Percentiles rank a stretch among this genome's conserved stretches.
phyloP scores from a whole-genome alignment of 2,113 vertebrate species.

The Actenoides hombroni region DNA sequence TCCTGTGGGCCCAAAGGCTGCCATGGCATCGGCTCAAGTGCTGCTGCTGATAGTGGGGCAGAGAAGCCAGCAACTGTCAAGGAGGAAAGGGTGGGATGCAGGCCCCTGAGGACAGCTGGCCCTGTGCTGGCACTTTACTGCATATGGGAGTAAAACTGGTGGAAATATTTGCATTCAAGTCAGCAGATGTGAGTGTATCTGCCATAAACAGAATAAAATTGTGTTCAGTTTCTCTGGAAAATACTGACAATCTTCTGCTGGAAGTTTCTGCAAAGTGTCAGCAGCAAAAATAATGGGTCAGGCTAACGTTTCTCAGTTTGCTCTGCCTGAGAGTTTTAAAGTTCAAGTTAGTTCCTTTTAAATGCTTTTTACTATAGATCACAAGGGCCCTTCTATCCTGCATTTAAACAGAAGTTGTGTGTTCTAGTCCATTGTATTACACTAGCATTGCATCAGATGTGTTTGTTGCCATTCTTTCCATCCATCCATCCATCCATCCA shows the following conservation, averaged over 20 bases:
- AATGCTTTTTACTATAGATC: not conserved
- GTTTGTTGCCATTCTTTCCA: not conserved
- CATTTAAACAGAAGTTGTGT: not conserved
- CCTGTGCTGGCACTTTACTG: not conserved
- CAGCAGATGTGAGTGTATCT: not conserved
- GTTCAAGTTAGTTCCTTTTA: not conserved
- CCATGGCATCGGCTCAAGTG: not conserved
- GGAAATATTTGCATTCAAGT: not conserved
- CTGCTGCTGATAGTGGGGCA: not conserved
- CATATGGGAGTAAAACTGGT: not conserved
- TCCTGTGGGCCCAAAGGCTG: not conserved
- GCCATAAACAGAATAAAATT: not conserved
- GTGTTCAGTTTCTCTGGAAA: not conserved
- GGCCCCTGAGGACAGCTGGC: fast-evolving
- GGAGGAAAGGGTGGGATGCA: not conserved
- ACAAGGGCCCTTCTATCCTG: too few species aligned
- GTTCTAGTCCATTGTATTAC: not conserved
- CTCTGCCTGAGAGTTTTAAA: not conserved
- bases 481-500: too few species aligned
- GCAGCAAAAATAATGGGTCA: not conserved
- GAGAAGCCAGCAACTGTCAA: not conserved
- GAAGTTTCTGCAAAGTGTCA: not conserved
- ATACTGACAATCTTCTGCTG: not conserved
- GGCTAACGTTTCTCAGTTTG: not conserved
- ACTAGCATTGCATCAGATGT: not conserved